Base-by-base conservation (phyloP, 2,797 vertebrate species). In the Enteromius unitaeniatus region DNA sequence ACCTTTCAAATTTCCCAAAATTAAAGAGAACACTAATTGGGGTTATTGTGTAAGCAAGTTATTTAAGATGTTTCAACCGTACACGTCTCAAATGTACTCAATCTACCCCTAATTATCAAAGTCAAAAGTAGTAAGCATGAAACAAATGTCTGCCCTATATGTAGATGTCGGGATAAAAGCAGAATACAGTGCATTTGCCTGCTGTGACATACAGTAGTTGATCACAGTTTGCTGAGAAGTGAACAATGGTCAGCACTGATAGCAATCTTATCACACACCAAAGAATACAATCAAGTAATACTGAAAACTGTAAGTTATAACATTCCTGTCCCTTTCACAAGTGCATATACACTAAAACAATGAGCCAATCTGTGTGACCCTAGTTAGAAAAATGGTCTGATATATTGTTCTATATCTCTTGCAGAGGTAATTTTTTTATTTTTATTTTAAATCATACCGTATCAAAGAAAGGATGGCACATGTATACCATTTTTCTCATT, bases 181-280 rank as follows among this genome's bases (percentile, higher is more conserved):
- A 88, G 86, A 83, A 88, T 84, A 72, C 81, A 88, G 91, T 89
- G 92, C 88, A 88, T 86, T 87, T 82, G 80, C 93, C 94, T 94
- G 92, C 90, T 87, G 95, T 88, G 95, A 87, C 78, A 91, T 88
- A 94, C 95, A 96, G 95, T 95, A 85, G 93, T 92, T 91, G 86
- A 91, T 94, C 93, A 94, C 84, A 86, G 75, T 79, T 81, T 86
- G 77, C 86, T 89, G 76, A 77, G 80, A 85, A 79, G 88, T 86
- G 85, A 84, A 92, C 89, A 90, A 87, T 92, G 75, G n/a, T 64
- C 58, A 40, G 70, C 69, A 78, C 78, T 92, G 92, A 94, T 93
- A 93, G 93, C 87, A n/a, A 77, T 42, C 91, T 94, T 94, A 94
- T 94, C 93, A 94, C 89, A 45, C 49, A 79, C 55, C 64, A n/a